Conservation (phyloP, 2,113 vertebrate species). For the Esox niger region DNA sequence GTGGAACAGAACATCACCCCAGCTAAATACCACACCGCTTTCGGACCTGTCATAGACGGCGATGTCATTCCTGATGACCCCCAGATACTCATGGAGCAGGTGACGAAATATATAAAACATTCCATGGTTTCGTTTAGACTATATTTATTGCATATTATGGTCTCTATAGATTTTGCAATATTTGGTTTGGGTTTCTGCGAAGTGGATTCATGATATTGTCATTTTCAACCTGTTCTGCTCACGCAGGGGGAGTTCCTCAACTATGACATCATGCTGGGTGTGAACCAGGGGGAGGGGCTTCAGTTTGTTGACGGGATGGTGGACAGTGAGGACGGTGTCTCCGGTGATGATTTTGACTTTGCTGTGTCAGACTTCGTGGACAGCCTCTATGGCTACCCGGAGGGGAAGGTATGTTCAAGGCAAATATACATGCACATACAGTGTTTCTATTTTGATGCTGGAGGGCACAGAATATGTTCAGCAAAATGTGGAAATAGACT, state of each 20-base stretch:
- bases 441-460: too few relatives aligned
- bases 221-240: too few relatives aligned
- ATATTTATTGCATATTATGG: too few relatives aligned
- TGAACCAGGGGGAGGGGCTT: constrained; percentile 94
- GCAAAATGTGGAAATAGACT: too few relatives aligned
- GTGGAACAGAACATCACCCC: constrained; percentile 88
- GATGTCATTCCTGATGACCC: constrained; percentile 98
- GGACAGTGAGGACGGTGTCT: constrained; percentile 90
- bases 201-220: too few relatives aligned
- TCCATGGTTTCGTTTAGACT: too few relatives aligned
- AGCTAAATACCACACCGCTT: constrained; percentile 95
- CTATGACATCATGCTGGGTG: constrained; percentile 97
- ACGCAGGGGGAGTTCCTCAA: constrained; percentile 95
- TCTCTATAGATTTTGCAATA: too few relatives aligned
- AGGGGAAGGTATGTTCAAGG: constrained; percentile 51
- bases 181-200: too few relatives aligned
- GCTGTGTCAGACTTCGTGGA: constrained; percentile 95
- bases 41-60: constrained; percentile 96
- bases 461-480: too few relatives aligned
- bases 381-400: constrained; percentile 91
- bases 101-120: too few relatives aligned
- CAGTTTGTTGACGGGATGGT: constrained; percentile 93
- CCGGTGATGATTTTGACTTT: constrained; percentile 90
- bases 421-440: too few relatives aligned
- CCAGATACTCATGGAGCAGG: constrained; percentile 92